A percentile compares a stretch with the other conserved stretches of the same genome.
Conservation (phyloP, 2,113 vertebrate species). For the Athene noctua region DNA sequence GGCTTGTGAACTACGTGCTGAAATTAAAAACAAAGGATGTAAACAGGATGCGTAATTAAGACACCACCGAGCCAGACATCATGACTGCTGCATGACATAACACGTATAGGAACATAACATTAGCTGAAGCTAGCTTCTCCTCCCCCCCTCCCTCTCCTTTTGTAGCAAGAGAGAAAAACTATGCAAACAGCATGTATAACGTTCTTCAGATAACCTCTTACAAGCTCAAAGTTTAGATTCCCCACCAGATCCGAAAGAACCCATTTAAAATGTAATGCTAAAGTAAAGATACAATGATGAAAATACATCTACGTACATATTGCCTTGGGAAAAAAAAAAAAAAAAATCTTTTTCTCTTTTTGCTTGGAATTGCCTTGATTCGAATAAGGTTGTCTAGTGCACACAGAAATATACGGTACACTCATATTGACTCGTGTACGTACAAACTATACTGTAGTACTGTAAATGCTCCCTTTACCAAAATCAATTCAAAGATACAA, state of each 20-base stretch:
- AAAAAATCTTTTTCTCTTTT: neutral
- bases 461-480: conserved; percentile 72
- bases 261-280: conserved; percentile 4
- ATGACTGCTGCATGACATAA: conserved; percentile 70
- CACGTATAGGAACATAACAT: conserved; percentile 35
- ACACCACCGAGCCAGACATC: conserved; percentile 76
- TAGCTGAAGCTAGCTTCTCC: conserved; percentile 25
- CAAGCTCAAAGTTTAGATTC: neutral
- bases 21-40: conserved; percentile 84
- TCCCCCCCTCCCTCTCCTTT: conserved; percentile 20
- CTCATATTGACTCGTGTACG: conserved; percentile 45
- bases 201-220: neutral
- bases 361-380: conserved; percentile 11
- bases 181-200: neutral
- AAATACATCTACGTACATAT: neutral
- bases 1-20: conserved; percentile 69
- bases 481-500: conserved; percentile 79
- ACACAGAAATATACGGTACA: neutral
- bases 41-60: conserved; percentile 87
- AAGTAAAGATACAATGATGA: conserved; percentile 34
- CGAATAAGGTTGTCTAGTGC: neutral
- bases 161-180: conserved; percentile 24
- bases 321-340: neutral
- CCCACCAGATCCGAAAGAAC: neutral
- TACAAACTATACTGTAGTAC: conserved; percentile 41